A percentile compares a stretch with the other conserved stretches of the same genome.
Evolutionary conservation across 2,113 vertebrate genomes (phyloP).

Genomic region (Caranx ignobilis): DNA sequence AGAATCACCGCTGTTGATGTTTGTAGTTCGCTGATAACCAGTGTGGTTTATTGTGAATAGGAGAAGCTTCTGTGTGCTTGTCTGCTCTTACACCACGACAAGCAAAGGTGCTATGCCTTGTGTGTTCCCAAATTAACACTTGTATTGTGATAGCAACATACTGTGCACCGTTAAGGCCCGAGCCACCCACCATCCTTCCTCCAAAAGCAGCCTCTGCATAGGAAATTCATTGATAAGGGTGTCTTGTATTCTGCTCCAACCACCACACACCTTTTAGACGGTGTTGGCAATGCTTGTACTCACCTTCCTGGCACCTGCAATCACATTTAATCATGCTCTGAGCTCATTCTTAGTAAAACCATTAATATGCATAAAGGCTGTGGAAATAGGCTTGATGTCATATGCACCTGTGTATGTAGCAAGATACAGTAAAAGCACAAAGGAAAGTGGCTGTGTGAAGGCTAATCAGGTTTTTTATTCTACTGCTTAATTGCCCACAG

Average conservation of each 20-base stretch:
- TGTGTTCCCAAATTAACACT: conserved; percentile 1
- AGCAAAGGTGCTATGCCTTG: background rate
- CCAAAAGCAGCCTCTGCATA: conserved; percentile 29
- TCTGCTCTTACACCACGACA: background rate
- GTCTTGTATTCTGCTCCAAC: conserved; percentile 24
- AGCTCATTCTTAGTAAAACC: conserved; percentile 59
- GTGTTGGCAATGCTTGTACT: conserved; percentile 21
- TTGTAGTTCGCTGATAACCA: conserved; percentile 7
- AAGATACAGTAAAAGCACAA: conserved; percentile 4
- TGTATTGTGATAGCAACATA: conserved; percentile 3
- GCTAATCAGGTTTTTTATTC: conserved; percentile 3
- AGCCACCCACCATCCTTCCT: background rate
- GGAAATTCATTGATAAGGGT: conserved; percentile 39
- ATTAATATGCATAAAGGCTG: conserved; percentile 44
- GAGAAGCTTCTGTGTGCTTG: background rate
- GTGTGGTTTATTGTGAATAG: background rate
- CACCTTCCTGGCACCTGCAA: conserved; percentile 17
- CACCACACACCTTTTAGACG: conserved; percentile 43
- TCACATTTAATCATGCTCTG: conserved; percentile 27
- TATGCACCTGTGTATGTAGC: conserved; percentile 26
- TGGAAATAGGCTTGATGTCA: conserved; percentile 50
- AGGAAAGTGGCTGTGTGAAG: background rate
- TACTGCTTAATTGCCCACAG: background rate
- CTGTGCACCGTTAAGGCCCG: background rate
- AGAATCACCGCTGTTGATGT: background rate